Percentiles rank a stretch among this genome's conserved stretches.
Conservation (phyloP, 2,888 invertebrate genomes). For the Pherbina coryleti region DNA sequence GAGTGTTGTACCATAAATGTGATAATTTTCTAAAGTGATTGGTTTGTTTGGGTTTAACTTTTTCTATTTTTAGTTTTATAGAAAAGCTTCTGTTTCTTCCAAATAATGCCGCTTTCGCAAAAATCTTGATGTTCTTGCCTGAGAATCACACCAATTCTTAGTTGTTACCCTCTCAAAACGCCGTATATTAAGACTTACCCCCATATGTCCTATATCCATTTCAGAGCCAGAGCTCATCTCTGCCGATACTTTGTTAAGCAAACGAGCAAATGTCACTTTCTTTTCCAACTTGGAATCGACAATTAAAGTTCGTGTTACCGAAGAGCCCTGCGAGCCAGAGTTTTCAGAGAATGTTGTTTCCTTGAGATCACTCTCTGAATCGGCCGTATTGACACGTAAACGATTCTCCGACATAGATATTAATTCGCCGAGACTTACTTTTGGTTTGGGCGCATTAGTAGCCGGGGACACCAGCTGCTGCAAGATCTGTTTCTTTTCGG, state of each 20-base stretch:
- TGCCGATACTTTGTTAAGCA: slow-evolving; percentile 81
- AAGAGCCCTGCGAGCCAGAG: slow-evolving; percentile 70
- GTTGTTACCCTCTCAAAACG: not conserved
- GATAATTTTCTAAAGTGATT: not conserved
- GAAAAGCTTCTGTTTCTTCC: slow-evolving; percentile 50
- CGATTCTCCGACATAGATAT: slow-evolving; percentile 79
- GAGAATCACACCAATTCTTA: slow-evolving; percentile 46
- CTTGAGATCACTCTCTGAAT: slow-evolving; percentile 71
- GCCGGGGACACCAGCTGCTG: slow-evolving; percentile 83
- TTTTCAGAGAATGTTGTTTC: slow-evolving; percentile 75
- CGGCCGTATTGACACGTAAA: slow-evolving; percentile 71
- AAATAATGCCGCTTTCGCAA: slow-evolving; percentile 42
- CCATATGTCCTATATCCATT: slow-evolving; percentile 71
- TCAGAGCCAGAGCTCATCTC: slow-evolving; percentile 84
- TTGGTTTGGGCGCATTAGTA: slow-evolving; percentile 71
- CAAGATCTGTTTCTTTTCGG: slow-evolving; percentile 83
- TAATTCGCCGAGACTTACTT: slow-evolving; percentile 78
- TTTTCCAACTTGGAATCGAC: slow-evolving; percentile 81
- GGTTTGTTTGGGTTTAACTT: not conserved
- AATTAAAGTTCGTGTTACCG: slow-evolving; percentile 71
- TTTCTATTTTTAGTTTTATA: slow-evolving; percentile 34
- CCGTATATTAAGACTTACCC: slow-evolving; percentile 39
- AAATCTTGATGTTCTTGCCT: slow-evolving; percentile 48
- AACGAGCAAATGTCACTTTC: slow-evolving; percentile 82
- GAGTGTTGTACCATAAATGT: not conserved